Percentiles rank a stretch among this genome's conserved stretches.
These are phyloP conservation scores for Timandra comae DNA, from an alignment of 2,888 invertebrate genomes.

Conservation along the genomic window DNA sequence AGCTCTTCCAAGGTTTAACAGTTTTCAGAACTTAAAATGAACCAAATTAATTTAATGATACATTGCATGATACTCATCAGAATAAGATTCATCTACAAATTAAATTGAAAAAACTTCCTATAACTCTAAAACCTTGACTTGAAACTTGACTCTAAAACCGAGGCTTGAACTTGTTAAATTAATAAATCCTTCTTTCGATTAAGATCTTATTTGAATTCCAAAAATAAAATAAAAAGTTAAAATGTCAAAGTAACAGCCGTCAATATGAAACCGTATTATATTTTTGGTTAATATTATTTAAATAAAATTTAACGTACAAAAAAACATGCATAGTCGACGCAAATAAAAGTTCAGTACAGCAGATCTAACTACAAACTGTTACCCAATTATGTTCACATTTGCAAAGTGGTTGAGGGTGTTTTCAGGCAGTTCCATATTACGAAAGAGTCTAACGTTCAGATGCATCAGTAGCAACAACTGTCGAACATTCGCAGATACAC, in stretches of 20 bases:
- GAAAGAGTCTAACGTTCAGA: constrained; percentile 20
- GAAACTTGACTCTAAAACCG: no score
- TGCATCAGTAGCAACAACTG: constrained; percentile 19
- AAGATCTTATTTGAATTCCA: constrained; percentile 27
- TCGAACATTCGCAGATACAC: constrained; percentile 39
- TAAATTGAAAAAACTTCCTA: no score
- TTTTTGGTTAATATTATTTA: constrained; percentile 22
- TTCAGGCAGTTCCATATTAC: no score
- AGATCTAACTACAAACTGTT: constrained; percentile 22
- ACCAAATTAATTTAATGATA: no score
- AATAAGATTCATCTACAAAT: no score
- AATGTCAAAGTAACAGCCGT: constrained; percentile 27
- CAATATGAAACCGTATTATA: constrained; percentile 38
- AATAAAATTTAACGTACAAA: constrained; percentile 25
- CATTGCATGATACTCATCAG: no score
- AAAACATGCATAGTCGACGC: constrained; percentile 33
- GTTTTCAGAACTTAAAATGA: no score
- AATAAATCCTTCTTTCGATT: neutral
- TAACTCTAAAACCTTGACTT: no score
- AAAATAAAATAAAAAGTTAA: constrained; percentile 20
- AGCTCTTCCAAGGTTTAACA: no score
- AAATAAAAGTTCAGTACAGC: constrained; percentile 21
- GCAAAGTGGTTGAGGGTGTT: constrained; percentile 33
- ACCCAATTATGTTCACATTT: constrained; percentile 45
- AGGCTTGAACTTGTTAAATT: neutral